phyloP scores from a whole-genome alignment of 2,113 vertebrate species.

The Mixornis gularis region DNA sequence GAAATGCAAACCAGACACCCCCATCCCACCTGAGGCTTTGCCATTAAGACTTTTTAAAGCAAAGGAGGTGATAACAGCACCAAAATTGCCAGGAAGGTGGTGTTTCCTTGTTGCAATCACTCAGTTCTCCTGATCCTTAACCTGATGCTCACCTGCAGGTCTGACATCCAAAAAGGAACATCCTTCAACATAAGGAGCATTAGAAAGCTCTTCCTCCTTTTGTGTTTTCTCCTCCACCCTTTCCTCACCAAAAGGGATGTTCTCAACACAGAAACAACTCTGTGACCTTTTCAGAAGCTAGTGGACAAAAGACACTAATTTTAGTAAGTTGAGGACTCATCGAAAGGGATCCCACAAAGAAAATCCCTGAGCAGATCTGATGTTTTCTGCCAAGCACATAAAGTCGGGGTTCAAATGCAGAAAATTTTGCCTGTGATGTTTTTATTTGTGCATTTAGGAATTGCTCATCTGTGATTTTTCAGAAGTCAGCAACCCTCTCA shows the following conservation, averaged over 20 bases:
- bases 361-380: not conserved
- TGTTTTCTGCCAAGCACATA: not conserved
- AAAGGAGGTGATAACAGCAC: not conserved
- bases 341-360: not conserved
- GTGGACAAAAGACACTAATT: not conserved
- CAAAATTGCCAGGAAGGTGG: rapidly evolving
- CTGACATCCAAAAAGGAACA: not conserved
- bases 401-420: not conserved
- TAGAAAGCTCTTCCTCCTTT: not conserved
- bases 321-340: not conserved
- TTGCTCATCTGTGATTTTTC: not conserved
- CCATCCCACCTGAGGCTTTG: not conserved
- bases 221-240: not conserved
- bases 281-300: not conserved
- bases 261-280: not conserved
- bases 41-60: not conserved
- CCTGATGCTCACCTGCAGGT: not conserved
- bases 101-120: not conserved
- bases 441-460: not conserved
- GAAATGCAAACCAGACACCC: not conserved
- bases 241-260: not conserved
- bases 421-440: not conserved
- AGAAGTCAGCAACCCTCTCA: not conserved
- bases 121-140: not conserved
- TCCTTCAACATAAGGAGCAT: not conserved